phyloP scores from a whole-genome alignment of 2,888 invertebrate species.

The Acrocyrtus sp. region DNA sequence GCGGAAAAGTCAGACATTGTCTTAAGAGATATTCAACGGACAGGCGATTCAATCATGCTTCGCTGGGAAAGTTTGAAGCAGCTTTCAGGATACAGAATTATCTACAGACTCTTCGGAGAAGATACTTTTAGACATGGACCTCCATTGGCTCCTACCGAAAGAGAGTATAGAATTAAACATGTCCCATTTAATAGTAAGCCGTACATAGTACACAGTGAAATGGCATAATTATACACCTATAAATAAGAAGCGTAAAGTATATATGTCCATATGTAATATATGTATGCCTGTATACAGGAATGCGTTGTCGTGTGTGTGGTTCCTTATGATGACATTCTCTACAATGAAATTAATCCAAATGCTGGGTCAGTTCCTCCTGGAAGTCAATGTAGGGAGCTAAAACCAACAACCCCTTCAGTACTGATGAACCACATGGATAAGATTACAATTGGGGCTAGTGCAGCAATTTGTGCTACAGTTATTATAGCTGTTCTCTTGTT shows the following conservation, averaged over 20 bases:
- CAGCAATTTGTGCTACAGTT: conserved; percentile 92
- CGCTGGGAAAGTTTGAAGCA: conserved; percentile 89
- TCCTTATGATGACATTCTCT: conserved; percentile 78
- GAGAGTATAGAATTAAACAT: conserved; percentile 93
- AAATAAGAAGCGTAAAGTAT: too few relatives aligned
- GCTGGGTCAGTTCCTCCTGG: conserved; percentile 82
- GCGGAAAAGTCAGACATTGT: conserved; percentile 71
- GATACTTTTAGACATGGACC: conserved; percentile 91
- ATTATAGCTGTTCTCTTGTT: conserved; percentile 90
- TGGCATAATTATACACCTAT: too few relatives aligned
- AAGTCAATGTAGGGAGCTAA: conserved; percentile 80
- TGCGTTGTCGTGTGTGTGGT: conserved; percentile 94
- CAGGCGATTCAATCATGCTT: conserved; percentile 81
- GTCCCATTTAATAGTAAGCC: conserved; percentile 90
- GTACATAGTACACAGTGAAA: neutral
- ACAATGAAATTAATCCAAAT: conserved; percentile 62
- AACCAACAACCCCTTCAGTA: conserved; percentile 83
- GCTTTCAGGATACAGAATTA: conserved; percentile 82
- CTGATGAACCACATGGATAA: conserved; percentile 87
- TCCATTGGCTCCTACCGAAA: conserved; percentile 86
- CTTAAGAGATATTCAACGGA: conserved; percentile 83
- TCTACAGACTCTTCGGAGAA: conserved; percentile 89
- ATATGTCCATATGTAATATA: too few relatives aligned
- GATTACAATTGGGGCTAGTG: conserved; percentile 83
- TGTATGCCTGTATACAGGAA: conserved; percentile 73